Conservation (phyloP, 2,113 vertebrate genomes). For the Ia io region DNA sequence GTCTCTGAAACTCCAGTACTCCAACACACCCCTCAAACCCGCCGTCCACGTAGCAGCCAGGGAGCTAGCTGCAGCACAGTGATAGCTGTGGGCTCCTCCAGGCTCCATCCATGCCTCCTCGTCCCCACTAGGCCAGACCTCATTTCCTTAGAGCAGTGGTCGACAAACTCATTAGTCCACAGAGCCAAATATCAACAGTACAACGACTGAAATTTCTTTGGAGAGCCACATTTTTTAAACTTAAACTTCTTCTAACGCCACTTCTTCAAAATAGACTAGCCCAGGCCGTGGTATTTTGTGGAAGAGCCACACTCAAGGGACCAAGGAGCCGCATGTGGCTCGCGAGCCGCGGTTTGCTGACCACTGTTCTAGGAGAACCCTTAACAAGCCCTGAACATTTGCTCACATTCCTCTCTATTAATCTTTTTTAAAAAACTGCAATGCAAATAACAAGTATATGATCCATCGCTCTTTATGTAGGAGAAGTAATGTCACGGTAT, state of each 20-base stretch:
- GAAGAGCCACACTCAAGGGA: too few species aligned
- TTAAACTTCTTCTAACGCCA: too few species aligned
- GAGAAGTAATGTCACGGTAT: not conserved
- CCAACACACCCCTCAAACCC: not conserved
- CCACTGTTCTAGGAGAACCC: not conserved
- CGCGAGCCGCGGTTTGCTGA: too few species aligned
- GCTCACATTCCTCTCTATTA: constrained; percentile 9
- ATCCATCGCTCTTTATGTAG: not conserved
- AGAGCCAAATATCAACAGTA: too few species aligned
- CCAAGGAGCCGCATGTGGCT: too few species aligned
- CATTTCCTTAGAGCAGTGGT: not conserved
- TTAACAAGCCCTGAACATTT: not conserved
- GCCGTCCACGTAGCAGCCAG: not conserved
- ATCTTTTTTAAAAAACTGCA: not conserved
- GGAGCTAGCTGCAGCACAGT: not conserved
- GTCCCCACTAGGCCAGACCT: not conserved
- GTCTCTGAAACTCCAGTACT: not conserved
- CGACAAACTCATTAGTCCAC: too few species aligned
- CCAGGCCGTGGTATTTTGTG: too few species aligned
- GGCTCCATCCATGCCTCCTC: fast-evolving
- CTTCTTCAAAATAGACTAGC: too few species aligned
- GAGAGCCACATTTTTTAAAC: too few species aligned
- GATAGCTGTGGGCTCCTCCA: too few species aligned
- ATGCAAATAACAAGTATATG: not conserved
- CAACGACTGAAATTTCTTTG: too few species aligned